phyloP scores from a whole-genome alignment of 2,797 vertebrate genomes.

The Acropternis orthonyx region DNA sequence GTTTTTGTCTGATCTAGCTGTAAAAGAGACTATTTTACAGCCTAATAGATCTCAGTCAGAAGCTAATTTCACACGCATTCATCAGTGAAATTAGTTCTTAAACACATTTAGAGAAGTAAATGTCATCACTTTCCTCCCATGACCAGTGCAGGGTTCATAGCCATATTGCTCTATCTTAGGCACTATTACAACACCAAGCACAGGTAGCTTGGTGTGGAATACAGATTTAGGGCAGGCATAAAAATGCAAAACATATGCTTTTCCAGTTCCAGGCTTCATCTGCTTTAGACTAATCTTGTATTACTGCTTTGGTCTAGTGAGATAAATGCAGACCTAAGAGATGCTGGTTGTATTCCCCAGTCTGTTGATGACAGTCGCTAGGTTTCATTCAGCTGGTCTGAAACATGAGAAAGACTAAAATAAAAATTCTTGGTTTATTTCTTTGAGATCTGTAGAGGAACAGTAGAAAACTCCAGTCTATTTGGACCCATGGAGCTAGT shows the following conservation, averaged over 20 bases:
- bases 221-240: not conserved
- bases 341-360: not conserved
- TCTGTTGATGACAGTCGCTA: not conserved
- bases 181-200: not conserved
- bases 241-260: not conserved
- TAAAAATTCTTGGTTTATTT: not conserved
- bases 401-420: not conserved
- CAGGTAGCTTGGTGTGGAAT: not conserved
- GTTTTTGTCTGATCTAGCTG: constrained; percentile 20
- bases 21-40: constrained; percentile 38
- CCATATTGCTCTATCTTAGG: not conserved
- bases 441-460: not conserved
- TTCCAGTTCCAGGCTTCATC: not conserved
- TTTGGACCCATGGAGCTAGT: not conserved
- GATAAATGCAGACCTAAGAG: not conserved
- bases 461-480: not conserved
- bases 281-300: not conserved
- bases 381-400: not conserved
- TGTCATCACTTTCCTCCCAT: not conserved
- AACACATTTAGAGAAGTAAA: constrained; percentile 47
- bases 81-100: constrained; percentile 58
- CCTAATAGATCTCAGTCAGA: constrained; percentile 38
- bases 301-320: not conserved
- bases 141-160: not conserved
- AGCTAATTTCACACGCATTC: constrained; percentile 43